These are phyloP conservation scores for Panthera uncia DNA, from an alignment of 2,113 vertebrate genomes.

Conservation along the genomic window DNA sequence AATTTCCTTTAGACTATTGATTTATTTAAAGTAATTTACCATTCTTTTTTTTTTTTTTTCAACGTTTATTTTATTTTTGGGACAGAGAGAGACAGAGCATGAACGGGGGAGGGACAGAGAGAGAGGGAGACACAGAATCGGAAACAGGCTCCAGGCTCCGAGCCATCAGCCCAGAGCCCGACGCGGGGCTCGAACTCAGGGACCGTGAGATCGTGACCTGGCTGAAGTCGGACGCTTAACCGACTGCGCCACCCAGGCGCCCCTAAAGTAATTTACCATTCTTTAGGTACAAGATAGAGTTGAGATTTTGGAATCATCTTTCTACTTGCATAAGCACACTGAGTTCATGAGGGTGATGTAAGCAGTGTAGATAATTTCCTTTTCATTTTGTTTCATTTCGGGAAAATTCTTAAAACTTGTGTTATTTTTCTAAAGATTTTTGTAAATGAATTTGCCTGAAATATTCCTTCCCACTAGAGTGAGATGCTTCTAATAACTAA, in stretches of 20 bases:
- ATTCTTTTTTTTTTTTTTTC: no score
- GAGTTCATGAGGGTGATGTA: neutral
- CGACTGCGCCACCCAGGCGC: no score
- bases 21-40: slow-evolving; percentile 7
- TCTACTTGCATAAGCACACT: neutral
- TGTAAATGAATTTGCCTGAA: neutral
- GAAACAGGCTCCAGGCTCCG: no score
- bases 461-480: neutral
- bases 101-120: no score
- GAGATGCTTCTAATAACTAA: neutral
- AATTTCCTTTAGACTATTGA: neutral
- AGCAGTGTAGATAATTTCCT: neutral
- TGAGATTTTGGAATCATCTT: neutral
- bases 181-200: no score
- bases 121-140: no score
- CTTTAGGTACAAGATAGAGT: fast-evolving
- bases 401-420: neutral
- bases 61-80: no score
- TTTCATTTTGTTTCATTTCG: neutral
- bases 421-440: neutral
- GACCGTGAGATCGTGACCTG: no score
- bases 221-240: no score
- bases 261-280: neutral
- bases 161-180: no score
- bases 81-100: no score